Conservation (phyloP, 2,797 vertebrate genomes). For the Ptychadena robeensis region DNA sequence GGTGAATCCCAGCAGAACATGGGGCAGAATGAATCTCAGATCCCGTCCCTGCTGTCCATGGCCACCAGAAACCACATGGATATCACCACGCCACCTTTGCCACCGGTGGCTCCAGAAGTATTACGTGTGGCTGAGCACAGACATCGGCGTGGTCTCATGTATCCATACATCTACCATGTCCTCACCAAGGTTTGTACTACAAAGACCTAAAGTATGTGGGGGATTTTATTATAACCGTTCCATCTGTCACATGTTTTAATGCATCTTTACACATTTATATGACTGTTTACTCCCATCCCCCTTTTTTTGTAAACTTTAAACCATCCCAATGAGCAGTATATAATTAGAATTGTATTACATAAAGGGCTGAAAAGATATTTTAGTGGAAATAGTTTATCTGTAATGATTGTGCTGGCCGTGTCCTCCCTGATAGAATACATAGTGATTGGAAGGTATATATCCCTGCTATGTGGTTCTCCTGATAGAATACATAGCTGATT, state of each 20-base stretch:
- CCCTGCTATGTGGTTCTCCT: too few relatives aligned
- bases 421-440: too few relatives aligned
- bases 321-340: too few relatives aligned
- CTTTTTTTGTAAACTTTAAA: too few relatives aligned
- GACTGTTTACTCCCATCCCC: too few relatives aligned
- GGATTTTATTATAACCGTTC: background rate
- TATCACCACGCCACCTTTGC: conserved; percentile 90
- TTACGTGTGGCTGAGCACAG: conserved; percentile 90
- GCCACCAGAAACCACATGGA: conserved; percentile 92
- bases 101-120: conserved; percentile 87
- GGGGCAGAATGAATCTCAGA: conserved; percentile 83
- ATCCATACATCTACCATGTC: conserved; percentile 91
- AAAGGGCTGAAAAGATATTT: too few relatives aligned
- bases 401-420: background rate
- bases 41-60: conserved; percentile 91
- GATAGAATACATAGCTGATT: too few relatives aligned
- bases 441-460: background rate
- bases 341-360: too few relatives aligned
- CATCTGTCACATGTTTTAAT: background rate
- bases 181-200: conserved; percentile 83
- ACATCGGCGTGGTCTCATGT: conserved; percentile 91
- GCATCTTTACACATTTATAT: background rate
- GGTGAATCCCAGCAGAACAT: conserved; percentile 75
- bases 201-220: too few relatives aligned
- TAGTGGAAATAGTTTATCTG: background rate